Conservation (phyloP, 2,113 vertebrate species). For the Ciconia boyciana region DNA sequence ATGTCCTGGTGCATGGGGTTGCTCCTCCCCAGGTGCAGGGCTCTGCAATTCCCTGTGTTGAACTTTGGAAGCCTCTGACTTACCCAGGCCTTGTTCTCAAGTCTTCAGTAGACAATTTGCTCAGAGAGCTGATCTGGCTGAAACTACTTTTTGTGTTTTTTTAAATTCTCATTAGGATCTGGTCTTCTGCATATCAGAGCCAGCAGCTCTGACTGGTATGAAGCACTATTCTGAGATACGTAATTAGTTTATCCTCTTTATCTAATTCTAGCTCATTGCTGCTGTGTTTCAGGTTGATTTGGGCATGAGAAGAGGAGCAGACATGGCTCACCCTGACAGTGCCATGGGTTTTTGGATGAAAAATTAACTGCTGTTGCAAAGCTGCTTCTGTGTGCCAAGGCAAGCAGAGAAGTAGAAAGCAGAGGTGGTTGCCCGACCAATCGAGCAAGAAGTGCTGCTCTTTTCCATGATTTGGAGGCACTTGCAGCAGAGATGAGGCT, state of each 20-base stretch:
- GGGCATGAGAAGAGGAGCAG: not conserved
- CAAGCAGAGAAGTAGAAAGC: not conserved
- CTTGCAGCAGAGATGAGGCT: not conserved
- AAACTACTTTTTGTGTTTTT: not conserved
- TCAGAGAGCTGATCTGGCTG: not conserved
- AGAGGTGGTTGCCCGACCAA: not conserved
- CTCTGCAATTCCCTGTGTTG: accelerated
- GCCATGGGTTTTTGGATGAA: not conserved
- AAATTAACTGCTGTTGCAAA: not conserved
- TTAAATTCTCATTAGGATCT: not conserved
- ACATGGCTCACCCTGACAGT: not conserved
- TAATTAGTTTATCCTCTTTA: not conserved
- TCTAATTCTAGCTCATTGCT: not conserved
- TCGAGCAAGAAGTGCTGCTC: not conserved
- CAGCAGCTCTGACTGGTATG: not conserved
- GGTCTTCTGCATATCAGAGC: not conserved
- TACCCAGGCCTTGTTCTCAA: not conserved
- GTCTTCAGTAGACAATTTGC: not conserved
- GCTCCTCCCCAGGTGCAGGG: not conserved
- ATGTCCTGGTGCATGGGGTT: not conserved
- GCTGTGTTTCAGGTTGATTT: not conserved
- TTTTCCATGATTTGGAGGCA: not conserved
- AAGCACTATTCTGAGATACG: not conserved
- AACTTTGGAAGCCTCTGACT: not conserved
- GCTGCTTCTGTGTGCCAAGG: not conserved